phyloP scores from a whole-genome alignment of 2,888 invertebrate species.

The Therioaphis trifolii region DNA sequence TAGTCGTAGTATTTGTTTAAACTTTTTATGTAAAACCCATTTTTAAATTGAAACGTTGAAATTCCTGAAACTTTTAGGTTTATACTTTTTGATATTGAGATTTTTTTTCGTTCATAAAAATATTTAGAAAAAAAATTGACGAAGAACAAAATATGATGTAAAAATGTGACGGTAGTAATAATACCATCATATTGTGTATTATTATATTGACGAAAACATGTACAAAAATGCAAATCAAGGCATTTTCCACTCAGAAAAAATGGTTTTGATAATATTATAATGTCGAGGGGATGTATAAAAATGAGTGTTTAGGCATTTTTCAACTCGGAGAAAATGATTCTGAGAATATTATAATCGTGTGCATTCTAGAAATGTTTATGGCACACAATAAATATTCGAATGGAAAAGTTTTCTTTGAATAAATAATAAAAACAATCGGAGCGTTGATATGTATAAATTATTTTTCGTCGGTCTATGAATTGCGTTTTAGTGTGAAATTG shows the following conservation, averaged over 20 bases:
- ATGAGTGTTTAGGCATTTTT: not conserved
- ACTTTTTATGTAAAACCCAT: conserved; percentile 28
- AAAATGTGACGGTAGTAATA: conserved; percentile 13
- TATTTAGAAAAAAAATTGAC: not conserved
- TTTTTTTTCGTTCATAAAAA: conserved; percentile 23
- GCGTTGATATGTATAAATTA: conserved; percentile 24
- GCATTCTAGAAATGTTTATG: conserved; percentile 37
- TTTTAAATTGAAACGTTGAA: conserved; percentile 37
- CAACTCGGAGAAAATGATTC: not conserved
- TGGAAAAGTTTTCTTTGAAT: conserved; percentile 23
- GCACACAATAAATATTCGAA: conserved; percentile 21
- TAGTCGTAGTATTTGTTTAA: conserved; percentile 2
- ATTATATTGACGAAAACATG: conserved; percentile 28
- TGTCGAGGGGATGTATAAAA: no score
- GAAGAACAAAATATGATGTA: not conserved
- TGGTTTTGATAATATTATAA: no score
- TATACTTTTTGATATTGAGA: not conserved
- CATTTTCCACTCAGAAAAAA: no score
- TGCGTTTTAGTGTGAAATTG: conserved; percentile 30
- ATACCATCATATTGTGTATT: not conserved
- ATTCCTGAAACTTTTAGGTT: conserved; percentile 7
- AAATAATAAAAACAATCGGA: conserved; percentile 41
- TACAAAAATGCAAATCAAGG: no score
- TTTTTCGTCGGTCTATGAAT: conserved; percentile 21
- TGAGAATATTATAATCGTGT: not conserved